Evolutionary conservation across 2,113 vertebrate genomes (phyloP), one percentile per base, ranked within the genome.

Genomic region (Cromileptes altivelis): DNA sequence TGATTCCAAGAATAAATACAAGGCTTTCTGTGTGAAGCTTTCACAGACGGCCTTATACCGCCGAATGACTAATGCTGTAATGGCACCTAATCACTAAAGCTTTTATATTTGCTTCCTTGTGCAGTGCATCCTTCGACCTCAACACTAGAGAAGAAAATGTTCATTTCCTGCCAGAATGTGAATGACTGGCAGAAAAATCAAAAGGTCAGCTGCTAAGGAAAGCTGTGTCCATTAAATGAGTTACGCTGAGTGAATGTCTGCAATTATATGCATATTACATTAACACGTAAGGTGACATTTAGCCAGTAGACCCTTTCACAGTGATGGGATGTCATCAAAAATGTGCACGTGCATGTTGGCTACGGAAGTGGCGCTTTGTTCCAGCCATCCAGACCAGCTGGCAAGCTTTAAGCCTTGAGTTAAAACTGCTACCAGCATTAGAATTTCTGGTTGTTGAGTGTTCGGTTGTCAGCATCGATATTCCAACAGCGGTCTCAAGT

Each of bases 71-170:
- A 80, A 90, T 74, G 27, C 74, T 50, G 67, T 40, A 42, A 77
- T 82, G 75, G 87, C 68, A 71, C 67, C 55, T 85, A 80, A 89
- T 87, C 85, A 68, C 33, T 56, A 45, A 81, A 68, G 86, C 76
- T 80, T 87, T 86, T 64, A 62, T 55, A 40, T 78, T 49, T 64
- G 37, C 62, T 77, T n/a, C 13, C n/a, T 45, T 57, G 15, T 55
- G 50, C 15, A 45, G 40, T 49, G 61, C 25, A n/a, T 47, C 57
- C 63, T 23, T n/a, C 73, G 30, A 69, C 62, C 61, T 56, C 21
- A 77, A 64, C 40, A 13, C 12, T 49, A 30, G 13, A 27, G 42
- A 37, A 37, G 7, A 45, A 69, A 56, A 56, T 53, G 42, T 37
- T 71, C 10, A 49, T 33, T 65, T 70, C 65, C 57, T 55, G 67